Conservation (phyloP, 2,888 invertebrate genomes). For the Mythimna vitellina region DNA sequence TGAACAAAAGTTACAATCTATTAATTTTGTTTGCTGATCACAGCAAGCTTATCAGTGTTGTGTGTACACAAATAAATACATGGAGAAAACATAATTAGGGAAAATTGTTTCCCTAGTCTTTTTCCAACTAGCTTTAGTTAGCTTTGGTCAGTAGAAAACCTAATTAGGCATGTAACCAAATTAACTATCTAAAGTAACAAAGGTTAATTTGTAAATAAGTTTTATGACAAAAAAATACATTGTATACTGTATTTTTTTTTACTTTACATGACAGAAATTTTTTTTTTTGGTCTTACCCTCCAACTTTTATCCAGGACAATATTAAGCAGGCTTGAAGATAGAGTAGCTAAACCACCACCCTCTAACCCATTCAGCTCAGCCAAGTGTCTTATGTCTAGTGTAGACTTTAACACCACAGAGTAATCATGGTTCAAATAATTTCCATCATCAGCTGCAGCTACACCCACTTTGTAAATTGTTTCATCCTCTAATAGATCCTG, state of each 20-base stretch:
- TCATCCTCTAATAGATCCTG: conserved; percentile 91
- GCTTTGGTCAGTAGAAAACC: no score
- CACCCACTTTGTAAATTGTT: conserved; percentile 94
- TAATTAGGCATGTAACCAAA: no score
- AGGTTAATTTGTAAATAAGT: no score
- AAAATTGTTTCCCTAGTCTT: no score
- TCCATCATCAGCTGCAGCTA: conserved; percentile 93
- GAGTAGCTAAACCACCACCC: conserved; percentile 91
- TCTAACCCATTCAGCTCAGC: conserved; percentile 84
- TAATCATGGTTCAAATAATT: conserved; percentile 92
- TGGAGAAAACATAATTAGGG: no score
- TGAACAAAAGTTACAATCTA: conserved; percentile 1
- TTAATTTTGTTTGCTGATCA: neutral
- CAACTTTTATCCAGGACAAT: conserved; percentile 92
- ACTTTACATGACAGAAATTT: neutral
- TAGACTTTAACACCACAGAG: conserved; percentile 90
- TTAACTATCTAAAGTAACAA: no score
- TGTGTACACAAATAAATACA: neutral
- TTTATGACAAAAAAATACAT: no score
- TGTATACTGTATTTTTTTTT: no score
- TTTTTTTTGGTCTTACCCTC: conserved; percentile 72
- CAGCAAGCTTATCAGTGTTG: conserved; percentile 3
- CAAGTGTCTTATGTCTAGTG: conserved; percentile 93
- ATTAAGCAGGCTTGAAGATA: conserved; percentile 91
- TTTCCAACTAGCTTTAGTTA: no score